phyloP scores from a whole-genome alignment of 2,113 vertebrate genomes.

The Chloropsis hardwickii region DNA sequence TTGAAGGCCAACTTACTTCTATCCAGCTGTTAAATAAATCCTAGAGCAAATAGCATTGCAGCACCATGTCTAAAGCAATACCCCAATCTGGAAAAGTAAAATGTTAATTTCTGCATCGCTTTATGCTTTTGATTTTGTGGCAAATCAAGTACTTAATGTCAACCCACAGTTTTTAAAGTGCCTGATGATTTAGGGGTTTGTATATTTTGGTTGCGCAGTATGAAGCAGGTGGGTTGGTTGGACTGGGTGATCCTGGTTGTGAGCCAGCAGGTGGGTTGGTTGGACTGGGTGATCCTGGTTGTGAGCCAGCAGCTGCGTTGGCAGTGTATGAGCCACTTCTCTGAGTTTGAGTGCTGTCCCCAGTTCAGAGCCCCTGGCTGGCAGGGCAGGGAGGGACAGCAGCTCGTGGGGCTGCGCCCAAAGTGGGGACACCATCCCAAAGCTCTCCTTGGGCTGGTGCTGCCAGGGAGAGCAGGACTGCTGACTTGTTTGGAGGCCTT shows the following conservation, averaged over 20 bases:
- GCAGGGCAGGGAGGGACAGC: background rate
- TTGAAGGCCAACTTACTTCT: conserved; percentile 5
- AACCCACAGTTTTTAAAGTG: background rate
- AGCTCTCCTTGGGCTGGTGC: background rate
- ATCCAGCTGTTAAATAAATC: conserved; percentile 9
- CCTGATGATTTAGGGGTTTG: too few species aligned
- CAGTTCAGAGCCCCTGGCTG: background rate
- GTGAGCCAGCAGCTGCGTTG: background rate
- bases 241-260: background rate
- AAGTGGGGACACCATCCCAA: accelerated
- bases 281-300: background rate
- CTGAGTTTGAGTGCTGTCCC: background rate
- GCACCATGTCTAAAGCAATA: background rate
- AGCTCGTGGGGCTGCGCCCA: accelerated
- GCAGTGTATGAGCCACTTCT: background rate
- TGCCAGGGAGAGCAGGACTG: background rate
- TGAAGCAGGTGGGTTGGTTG: background rate
- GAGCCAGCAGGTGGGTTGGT: background rate
- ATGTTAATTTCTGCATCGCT: background rate
- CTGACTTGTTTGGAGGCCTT: background rate
- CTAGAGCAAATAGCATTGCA: conserved; percentile 15
- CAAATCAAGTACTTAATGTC: background rate
- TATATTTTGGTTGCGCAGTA: background rate
- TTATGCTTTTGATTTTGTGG: background rate
- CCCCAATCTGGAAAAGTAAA: background rate